Base-by-base conservation (phyloP, 2,888 invertebrate genomes). In the Miltochrista miniata region DNA sequence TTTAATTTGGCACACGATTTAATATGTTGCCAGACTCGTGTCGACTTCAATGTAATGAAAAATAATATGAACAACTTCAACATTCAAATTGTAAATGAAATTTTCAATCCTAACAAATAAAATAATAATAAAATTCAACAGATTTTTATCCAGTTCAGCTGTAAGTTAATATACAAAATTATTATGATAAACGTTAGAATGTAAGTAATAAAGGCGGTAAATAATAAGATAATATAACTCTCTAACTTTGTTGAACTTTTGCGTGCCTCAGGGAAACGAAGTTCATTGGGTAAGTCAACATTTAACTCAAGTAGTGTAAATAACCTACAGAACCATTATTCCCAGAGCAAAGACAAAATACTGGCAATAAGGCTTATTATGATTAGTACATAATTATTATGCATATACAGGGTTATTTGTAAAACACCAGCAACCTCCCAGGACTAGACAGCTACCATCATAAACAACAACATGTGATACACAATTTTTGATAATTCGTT, bases 1-100 rank as follows among this genome's bases (percentile, higher is more conserved):
- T 84, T 85, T 83, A 84, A 85, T 83, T 84, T 77, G 74, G 74
- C 59, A 56, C 63, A 74, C 62, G 75, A 74, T 79, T 80, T 76
- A 74, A 76, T 76, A 76, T 72, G 75, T 75, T 71, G 61, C 62
- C 62, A 45, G 45, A 59, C 52, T 52, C 41, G 59, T 61, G 50
- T 56, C 47, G 13, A 54, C 18, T 18, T 43, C 18, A 34, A 34
- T 43, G 1, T 1, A n/a, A 18, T 33, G 33, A n/a, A 10, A 9
- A 42, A 33, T 7, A 24, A 18, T 18, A 24, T 12, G 18, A n/a
- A 24, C 18, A 2, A 38, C n/a, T 24, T 24, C 3, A 1, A 12
- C 7, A 39, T n/a, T 24, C 2, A 24, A 18, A 39, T 39, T 39
- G 8, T 24, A 39, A 39, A 39, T 1, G 36, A 36, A 36, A 10